Base-by-base conservation (phyloP, 1,140 invertebrate genomes). In the Eumaeus atala region DNA sequence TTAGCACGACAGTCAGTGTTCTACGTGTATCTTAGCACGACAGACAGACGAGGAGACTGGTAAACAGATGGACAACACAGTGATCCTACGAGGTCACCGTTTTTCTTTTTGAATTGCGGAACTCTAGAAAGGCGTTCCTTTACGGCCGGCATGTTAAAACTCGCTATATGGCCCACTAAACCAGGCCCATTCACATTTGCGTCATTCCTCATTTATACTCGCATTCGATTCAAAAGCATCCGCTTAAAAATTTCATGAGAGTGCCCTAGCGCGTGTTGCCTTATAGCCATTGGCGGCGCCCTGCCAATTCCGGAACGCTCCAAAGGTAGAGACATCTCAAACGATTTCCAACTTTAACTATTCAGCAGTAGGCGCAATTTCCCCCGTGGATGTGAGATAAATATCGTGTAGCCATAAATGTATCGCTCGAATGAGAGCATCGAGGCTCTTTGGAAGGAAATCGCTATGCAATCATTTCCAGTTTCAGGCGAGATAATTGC, bases 381-480 rank as follows among this genome's bases (percentile, higher is more conserved):
- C 14, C 17, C 14, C 12, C 0, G 1, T 44, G 14, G 1, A 9
- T 9, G n/a, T 6, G 8, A 2, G 12, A 16, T 16, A 44, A 44
- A 44, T 16, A 44, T 44, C 16, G 9, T 44, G 16, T 14, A 16
- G 40, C 1, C 2, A 37, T 16, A 17, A 44, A 14, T 44, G 40
- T 42, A 42, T 42, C 40, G 21, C 21, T 44, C 14, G 40, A 44
- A 44, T 14, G 40, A 44, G 40, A 44, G 40, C 40, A 44, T 44
- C 40, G 40, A 44, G 40, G 40, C 40, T 44, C 40, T 44, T 44
- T 44, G 6, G 40, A 44, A 44, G 40, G 40, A 44, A 44, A 44
- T 44, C 40, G 40, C 40, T 44, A 16, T 44, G 40, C 40, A 44
- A 44, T 44, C 40, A 44, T 44, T 44, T 44, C 40, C 40, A 44